These are phyloP conservation scores for Embidobia sp. DNA, from an alignment of 2,888 invertebrate genomes.

Conservation along the genomic window DNA sequence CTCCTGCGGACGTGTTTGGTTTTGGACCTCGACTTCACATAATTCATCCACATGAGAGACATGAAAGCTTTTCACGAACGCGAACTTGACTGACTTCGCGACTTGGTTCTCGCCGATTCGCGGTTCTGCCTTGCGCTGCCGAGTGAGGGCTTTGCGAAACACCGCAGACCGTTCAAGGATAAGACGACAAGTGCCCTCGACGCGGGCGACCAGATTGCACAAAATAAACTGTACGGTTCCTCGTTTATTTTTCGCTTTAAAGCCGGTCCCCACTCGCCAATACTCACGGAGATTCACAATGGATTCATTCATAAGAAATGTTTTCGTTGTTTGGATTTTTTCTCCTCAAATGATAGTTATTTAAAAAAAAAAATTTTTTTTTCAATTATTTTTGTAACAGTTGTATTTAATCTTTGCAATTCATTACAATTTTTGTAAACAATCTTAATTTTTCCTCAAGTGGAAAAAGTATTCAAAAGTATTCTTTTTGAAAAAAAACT, in stretches of 20 bases:
- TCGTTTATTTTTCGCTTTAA: conserved; percentile 58
- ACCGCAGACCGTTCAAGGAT: conserved; percentile 35
- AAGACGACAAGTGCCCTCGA: conserved; percentile 19
- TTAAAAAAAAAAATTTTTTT: too few species aligned
- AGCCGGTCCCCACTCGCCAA: conserved; percentile 55
- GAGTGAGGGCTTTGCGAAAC: conserved; percentile 10
- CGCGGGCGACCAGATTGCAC: conserved; percentile 27
- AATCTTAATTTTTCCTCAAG: too few species aligned
- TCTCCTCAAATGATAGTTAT: background rate
- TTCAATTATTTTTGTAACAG: background rate
- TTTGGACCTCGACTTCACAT: conserved; percentile 80
- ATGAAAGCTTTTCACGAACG: conserved; percentile 61
- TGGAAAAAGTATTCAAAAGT: too few species aligned
- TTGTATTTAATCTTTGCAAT: too few species aligned
- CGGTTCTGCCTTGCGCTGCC: conserved; percentile 3
- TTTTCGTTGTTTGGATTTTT: background rate
- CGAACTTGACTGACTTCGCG: conserved; percentile 41
- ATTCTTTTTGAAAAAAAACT: too few species aligned
- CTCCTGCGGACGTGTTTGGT: conserved; percentile 73
- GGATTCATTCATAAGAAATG: conserved; percentile 68
- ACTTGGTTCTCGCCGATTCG: too few species aligned
- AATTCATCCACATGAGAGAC: conserved; percentile 83
- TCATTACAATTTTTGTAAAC: too few species aligned
- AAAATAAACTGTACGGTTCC: conserved; percentile 50
- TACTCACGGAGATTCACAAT: conserved; percentile 34